phyloP scores from a whole-genome alignment of 2,888 invertebrate genomes.

The Pandemis corylana region DNA sequence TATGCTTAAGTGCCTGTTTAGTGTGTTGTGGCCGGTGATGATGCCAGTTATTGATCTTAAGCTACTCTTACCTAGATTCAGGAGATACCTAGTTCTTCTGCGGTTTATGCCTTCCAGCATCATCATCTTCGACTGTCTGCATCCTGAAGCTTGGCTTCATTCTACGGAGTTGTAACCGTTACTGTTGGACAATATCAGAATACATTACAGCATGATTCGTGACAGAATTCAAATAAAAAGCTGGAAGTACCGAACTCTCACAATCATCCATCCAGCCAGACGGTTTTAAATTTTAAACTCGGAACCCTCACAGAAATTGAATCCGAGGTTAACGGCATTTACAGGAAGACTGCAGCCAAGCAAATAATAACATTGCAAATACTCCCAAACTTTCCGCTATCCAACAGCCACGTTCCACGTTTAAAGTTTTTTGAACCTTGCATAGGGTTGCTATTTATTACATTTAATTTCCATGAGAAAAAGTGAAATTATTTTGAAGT shows the following conservation, averaged over 20 bases:
- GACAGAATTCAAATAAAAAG: background rate
- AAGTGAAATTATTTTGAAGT: background rate
- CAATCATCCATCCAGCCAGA: background rate
- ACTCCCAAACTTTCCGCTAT: background rate
- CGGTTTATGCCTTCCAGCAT: too few species aligned
- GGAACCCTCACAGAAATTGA: background rate
- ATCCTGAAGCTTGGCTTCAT: too few species aligned
- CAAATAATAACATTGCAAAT: slow-evolving; percentile 18
- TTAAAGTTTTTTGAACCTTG: slow-evolving; percentile 7
- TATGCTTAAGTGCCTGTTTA: too few species aligned
- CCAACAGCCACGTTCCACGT: background rate
- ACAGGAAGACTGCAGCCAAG: slow-evolving; percentile 5
- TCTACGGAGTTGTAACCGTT: too few species aligned
- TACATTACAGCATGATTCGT: background rate
- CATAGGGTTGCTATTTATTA: background rate
- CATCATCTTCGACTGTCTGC: too few species aligned
- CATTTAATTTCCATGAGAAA: background rate
- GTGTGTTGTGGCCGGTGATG: too few species aligned
- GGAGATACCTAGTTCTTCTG: too few species aligned
- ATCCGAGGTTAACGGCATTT: slow-evolving; percentile 1
- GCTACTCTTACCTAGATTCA: too few species aligned
- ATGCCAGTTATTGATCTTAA: too few species aligned
- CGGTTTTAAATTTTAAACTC: background rate
- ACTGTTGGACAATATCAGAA: too few species aligned
- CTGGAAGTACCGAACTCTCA: background rate